phyloP scores from a whole-genome alignment of 2,888 invertebrate genomes.

The Colostygia pectinataria region DNA sequence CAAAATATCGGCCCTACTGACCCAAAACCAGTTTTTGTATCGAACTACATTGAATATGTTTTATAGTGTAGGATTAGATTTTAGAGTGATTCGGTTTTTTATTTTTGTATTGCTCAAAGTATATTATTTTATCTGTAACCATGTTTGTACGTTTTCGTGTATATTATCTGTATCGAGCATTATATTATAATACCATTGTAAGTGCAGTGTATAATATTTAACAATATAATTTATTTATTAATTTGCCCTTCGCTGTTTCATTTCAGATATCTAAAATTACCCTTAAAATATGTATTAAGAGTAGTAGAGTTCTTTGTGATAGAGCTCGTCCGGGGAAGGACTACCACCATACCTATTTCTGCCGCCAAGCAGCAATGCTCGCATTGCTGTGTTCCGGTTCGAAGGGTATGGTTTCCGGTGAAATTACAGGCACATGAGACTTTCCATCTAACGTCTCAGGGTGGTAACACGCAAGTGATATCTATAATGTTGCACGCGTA shows the following conservation, averaged over 20 bases:
- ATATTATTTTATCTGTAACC: constrained; percentile 69
- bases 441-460: too few relatives aligned
- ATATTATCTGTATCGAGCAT: constrained; percentile 75
- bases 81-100: constrained; percentile 76
- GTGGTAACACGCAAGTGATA: too few relatives aligned
- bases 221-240: constrained; percentile 83
- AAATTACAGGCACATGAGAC: too few relatives aligned
- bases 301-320: too few relatives aligned
- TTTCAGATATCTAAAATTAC: constrained; percentile 22
- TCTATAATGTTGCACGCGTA: too few relatives aligned
- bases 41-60: constrained; percentile 35
- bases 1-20: neutral
- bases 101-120: constrained; percentile 81
- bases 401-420: too few relatives aligned
- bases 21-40: constrained; percentile 18
- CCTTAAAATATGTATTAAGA: neutral
- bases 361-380: too few relatives aligned
- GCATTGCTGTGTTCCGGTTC: too few relatives aligned
- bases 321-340: too few relatives aligned
- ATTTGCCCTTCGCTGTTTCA: constrained; percentile 69
- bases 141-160: constrained; percentile 75
- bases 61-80: constrained; percentile 57
- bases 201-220: constrained; percentile 81
- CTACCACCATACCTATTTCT: too few relatives aligned
- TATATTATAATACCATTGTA: constrained; percentile 66